Evolutionary conservation across 2,888 invertebrate species (phyloP).

Genomic region (Drosophila antonietae): DNA sequence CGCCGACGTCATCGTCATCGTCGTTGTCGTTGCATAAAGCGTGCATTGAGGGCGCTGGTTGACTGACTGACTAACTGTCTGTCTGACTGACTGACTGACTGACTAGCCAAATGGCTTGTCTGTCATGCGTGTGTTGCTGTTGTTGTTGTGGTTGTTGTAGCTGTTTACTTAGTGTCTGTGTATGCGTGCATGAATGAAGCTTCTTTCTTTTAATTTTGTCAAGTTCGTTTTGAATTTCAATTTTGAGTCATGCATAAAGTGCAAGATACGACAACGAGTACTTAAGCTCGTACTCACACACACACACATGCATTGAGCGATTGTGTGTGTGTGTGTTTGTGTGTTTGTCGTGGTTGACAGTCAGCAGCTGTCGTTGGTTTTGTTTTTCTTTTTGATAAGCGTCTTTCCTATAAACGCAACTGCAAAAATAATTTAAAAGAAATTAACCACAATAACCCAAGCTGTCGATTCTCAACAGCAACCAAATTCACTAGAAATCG

Average conservation of each 20-base stretch:
- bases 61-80: conserved; percentile 41
- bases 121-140: conserved; percentile 67
- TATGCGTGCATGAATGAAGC: conserved; percentile 80
- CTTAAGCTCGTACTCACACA: conserved; percentile 48
- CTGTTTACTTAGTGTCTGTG: conserved; percentile 57
- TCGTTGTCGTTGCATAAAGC: conserved; percentile 67
- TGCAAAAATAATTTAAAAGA: conserved; percentile 77
- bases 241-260: conserved; percentile 77
- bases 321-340: background rate
- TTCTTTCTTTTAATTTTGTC: conserved; percentile 81
- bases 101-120: conserved; percentile 53
- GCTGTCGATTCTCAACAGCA: conserved; percentile 66
- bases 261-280: conserved; percentile 65
- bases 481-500: conserved; percentile 78
- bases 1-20: conserved; percentile 25
- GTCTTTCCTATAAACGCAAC: conserved; percentile 53
- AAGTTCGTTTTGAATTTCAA: conserved; percentile 80
- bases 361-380: conserved; percentile 64
- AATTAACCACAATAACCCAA: conserved; percentile 76
- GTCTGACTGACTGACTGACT: conserved; percentile 21
- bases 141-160: conserved; percentile 21
- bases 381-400: conserved; percentile 63
- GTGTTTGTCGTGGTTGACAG: conserved; percentile 21
- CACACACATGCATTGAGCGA: conserved; percentile 6
- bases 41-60: conserved; percentile 78